A percentile compares a stretch with the other conserved stretches of the same genome.
Evolutionary conservation across 2,797 vertebrate species (phyloP).

Genomic region (Amazona ochrocephala): DNA sequence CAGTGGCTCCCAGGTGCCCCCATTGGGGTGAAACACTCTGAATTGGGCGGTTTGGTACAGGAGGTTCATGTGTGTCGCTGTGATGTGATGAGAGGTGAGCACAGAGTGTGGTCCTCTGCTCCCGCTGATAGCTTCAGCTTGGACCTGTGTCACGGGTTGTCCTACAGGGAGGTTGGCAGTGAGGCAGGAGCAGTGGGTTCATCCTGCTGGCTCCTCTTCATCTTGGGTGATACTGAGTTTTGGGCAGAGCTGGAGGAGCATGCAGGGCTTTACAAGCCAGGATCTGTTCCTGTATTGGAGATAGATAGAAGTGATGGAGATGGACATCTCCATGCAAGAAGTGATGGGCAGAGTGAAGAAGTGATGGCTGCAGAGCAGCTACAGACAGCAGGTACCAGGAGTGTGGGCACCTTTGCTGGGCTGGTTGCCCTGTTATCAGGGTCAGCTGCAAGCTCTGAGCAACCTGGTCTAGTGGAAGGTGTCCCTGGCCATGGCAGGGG

Average conservation of each 20-base stretch:
- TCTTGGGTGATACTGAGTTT: neutral
- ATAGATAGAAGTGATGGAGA: neutral
- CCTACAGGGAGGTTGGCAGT: rapidly evolving
- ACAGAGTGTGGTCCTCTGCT: neutral
- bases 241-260: neutral
- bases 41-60: neutral
- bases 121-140: rapidly evolving
- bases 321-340: neutral
- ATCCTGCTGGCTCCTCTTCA: neutral
- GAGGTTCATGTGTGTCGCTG: neutral
- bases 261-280: rapidly evolving
- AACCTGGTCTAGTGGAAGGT: neutral
- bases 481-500: neutral
- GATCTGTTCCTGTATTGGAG: rapidly evolving
- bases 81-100: neutral
- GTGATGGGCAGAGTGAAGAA: neutral
- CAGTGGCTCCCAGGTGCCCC: neutral
- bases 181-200: neutral
- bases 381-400: neutral
- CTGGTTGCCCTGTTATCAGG: rapidly evolving
- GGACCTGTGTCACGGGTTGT: rapidly evolving
- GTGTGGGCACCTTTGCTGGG: rapidly evolving
- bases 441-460: neutral
- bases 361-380: neutral
- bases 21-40: neutral